Percentiles rank a stretch among this genome's conserved stretches.
These are phyloP conservation scores for Spheniscus humboldti DNA, from an alignment of 2,797 vertebrate genomes.

Conservation along the genomic window DNA sequence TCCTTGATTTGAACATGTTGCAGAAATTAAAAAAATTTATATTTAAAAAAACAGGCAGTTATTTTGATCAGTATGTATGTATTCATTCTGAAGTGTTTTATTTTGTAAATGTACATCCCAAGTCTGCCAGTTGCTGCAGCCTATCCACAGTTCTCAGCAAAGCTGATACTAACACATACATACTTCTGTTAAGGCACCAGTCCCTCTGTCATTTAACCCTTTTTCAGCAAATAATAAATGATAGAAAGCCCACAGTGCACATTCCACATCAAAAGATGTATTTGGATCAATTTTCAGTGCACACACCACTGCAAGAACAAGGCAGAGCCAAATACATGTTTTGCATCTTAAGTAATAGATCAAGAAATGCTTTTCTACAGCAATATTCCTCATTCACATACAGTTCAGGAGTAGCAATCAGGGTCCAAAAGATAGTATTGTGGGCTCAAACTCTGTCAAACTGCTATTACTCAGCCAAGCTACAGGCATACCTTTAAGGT, in stretches of 20 bases:
- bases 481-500: not conserved
- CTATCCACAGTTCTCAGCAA: not conserved
- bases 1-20: not conserved
- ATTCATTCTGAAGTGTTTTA: not conserved
- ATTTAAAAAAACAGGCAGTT: not conserved
- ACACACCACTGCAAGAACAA: not conserved
- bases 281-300: not conserved
- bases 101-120: not conserved
- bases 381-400: not conserved
- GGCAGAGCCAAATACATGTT: not conserved
- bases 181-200: not conserved
- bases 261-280: not conserved
- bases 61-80: not conserved
- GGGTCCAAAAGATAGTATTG: not conserved
- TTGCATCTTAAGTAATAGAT: not conserved
- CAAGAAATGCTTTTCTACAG: not conserved
- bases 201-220: not conserved
- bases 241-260: not conserved
- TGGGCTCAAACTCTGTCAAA: not conserved
- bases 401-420: not conserved
- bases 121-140: not conserved
- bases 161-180: no score
- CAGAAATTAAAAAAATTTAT: not conserved
- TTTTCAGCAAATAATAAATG: not conserved
- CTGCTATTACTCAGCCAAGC: no score